A percentile compares a stretch with the other conserved stretches of the same genome.
Conservation (phyloP, 2,888 invertebrate genomes). For the Dyspetes luteomarginatus region DNA sequence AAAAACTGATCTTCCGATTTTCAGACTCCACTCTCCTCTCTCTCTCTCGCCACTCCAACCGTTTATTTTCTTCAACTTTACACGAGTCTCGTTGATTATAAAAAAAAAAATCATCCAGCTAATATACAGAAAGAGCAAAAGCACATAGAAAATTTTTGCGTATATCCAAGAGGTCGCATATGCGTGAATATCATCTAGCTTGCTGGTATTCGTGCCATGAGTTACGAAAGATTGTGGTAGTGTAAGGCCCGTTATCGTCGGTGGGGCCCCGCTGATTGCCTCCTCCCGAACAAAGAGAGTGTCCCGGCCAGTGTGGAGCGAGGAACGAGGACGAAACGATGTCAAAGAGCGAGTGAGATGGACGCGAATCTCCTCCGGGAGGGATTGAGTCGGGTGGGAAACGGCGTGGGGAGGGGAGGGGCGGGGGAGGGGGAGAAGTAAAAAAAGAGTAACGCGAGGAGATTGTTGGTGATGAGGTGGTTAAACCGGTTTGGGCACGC, state of each 20-base stretch:
- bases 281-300: constrained; percentile 76
- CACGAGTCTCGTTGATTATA: not conserved
- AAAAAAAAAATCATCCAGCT: not conserved
- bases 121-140: not conserved
- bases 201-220: constrained; percentile 85
- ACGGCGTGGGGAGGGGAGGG: constrained; percentile 56
- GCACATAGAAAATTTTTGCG: not conserved
- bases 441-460: constrained; percentile 80
- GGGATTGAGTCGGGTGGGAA: constrained; percentile 54
- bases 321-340: constrained; percentile 71
- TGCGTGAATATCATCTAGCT: constrained; percentile 8
- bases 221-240: constrained; percentile 81
- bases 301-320: constrained; percentile 68
- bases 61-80: constrained; percentile 5
- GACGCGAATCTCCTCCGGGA: constrained; percentile 47
- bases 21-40: not conserved
- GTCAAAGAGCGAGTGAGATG: constrained; percentile 55
- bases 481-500: constrained; percentile 82
- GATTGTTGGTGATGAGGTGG: constrained; percentile 83
- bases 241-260: constrained; percentile 82
- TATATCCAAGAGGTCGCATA: not conserved
- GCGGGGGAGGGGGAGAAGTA: constrained; percentile 1
- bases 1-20: constrained; percentile 27
- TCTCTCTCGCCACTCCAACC: not conserved
- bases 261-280: constrained; percentile 80